Evolutionary conservation across 2,113 vertebrate species (phyloP), one percentile per base, ranked within the genome.

Genomic region (Elephas maximus): DNA sequence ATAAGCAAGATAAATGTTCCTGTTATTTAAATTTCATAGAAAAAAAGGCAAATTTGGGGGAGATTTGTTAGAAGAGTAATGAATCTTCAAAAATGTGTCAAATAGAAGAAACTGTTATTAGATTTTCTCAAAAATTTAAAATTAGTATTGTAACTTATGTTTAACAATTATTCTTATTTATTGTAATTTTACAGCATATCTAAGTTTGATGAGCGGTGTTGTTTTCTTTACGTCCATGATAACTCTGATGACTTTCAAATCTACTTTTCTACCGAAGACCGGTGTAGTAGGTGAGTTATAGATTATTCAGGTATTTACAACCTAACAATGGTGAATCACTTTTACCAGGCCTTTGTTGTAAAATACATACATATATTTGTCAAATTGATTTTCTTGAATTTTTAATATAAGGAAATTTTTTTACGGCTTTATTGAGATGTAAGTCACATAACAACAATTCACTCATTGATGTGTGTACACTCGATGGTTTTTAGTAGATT

Each of bases 161-260:
- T 21, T 87, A 45, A 83, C 53, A 96, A 88, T 23, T 44, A 23
- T 91, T 69, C 76, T 97, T 96, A 92, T 82, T 88, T 87, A 79
- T 98, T 33, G 74, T 84, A 97, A 92, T 98, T 98, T 97, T 97
- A 48, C 97, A 99, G 99, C 76, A 99, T 99, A 98, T 99, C 99
- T 95, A 99, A 99, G 98, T 99, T 99, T 93, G 99, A 99, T 79
- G 99, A 99, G 97, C 99, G 99, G 8, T 99, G 99, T 98, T 99
- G 99, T 98, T 99, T 99, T 99, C 99, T 99, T 67, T 99, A 99
- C 79, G 99, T 99, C 93, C 99, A 99, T 73, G 99, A 99, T 97
- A 99, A 99, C 98, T 99, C 99, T 0, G 99, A 99, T 15, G 99
- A 99, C 98, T 99, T 99, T 98, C 99, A 99, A 98, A 99, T 99